These are phyloP conservation scores for Campoplex nolae DNA, from an alignment of 2,888 invertebrate species.

Conservation along the genomic window DNA sequence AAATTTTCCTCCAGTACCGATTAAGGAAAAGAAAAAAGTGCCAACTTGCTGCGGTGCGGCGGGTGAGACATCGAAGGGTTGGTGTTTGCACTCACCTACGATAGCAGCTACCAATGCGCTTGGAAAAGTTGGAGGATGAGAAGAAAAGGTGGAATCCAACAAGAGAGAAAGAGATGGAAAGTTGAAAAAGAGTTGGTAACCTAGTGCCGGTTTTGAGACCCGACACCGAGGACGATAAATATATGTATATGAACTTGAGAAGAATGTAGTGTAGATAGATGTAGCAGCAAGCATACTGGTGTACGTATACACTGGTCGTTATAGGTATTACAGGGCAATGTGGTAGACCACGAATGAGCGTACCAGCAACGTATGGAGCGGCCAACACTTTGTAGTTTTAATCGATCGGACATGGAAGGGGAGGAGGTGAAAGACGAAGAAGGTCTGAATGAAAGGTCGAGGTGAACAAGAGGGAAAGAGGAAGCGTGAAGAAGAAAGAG, in stretches of 20 bases:
- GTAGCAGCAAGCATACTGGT: slow-evolving; percentile 28
- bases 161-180: slow-evolving; percentile 55
- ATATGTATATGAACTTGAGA: neutral
- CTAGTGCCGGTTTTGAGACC: slow-evolving; percentile 75
- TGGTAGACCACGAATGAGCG: slow-evolving; percentile 83
- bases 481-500: slow-evolving; percentile 44
- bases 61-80: slow-evolving; percentile 30
- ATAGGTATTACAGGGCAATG: slow-evolving; percentile 74
- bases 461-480: slow-evolving; percentile 46
- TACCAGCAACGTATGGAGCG: slow-evolving; percentile 78
- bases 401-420: slow-evolving; percentile 79
- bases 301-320: slow-evolving; percentile 26
- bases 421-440: slow-evolving; percentile 68
- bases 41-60: slow-evolving; percentile 34
- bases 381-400: slow-evolving; percentile 83
- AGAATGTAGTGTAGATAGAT: slow-evolving; percentile 27
- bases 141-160: slow-evolving; percentile 47
- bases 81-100: slow-evolving; percentile 40
- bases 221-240: slow-evolving; percentile 8
- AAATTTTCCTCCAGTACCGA: slow-evolving; percentile 57
- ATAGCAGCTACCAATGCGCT: slow-evolving; percentile 21
- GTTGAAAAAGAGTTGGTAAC: slow-evolving; percentile 79
- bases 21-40: slow-evolving; percentile 62
- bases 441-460: slow-evolving; percentile 65
- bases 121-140: slow-evolving; percentile 53